Conservation (phyloP, 2,888 invertebrate genomes). For the Trachelus tabidus region DNA sequence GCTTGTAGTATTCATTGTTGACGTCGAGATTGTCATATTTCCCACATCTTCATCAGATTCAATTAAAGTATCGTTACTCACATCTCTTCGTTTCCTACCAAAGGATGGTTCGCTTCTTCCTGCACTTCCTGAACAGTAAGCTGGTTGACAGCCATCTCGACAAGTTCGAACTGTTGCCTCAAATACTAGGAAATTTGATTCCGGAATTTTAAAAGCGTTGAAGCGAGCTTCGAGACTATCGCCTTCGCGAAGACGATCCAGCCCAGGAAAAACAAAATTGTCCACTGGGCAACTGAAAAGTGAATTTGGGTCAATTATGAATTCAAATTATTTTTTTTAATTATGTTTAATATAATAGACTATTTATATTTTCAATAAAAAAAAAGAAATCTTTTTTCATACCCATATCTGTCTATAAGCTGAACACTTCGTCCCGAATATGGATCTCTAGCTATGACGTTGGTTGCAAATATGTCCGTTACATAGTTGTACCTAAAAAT, state of each 20-base stretch:
- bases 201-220: conserved; percentile 94
- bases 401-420: conserved; percentile 90
- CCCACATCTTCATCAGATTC: conserved; percentile 23
- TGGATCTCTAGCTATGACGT: conserved; percentile 92
- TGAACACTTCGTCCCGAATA: conserved; percentile 92
- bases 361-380: background rate
- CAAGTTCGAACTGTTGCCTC: conserved; percentile 93
- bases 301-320: conserved; percentile 7
- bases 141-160: conserved; percentile 90
- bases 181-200: conserved; percentile 92
- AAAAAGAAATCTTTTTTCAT: conserved; percentile 49
- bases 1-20: conserved; percentile 60
- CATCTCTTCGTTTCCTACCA: conserved; percentile 76
- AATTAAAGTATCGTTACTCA: conserved; percentile 62
- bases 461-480: conserved; percentile 91
- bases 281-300: conserved; percentile 86
- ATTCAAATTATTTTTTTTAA: background rate
- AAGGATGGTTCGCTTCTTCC: conserved; percentile 87
- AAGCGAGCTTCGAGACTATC: conserved; percentile 91
- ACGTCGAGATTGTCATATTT: conserved; percentile 41
- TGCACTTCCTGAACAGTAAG: conserved; percentile 82
- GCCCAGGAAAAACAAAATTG: conserved; percentile 90
- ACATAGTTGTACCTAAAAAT: conserved; percentile 77
- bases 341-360: background rate
- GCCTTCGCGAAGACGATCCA: conserved; percentile 86